Evolutionary conservation across 2,888 invertebrate genomes (phyloP).

Genomic region (Biston betularia): DNA sequence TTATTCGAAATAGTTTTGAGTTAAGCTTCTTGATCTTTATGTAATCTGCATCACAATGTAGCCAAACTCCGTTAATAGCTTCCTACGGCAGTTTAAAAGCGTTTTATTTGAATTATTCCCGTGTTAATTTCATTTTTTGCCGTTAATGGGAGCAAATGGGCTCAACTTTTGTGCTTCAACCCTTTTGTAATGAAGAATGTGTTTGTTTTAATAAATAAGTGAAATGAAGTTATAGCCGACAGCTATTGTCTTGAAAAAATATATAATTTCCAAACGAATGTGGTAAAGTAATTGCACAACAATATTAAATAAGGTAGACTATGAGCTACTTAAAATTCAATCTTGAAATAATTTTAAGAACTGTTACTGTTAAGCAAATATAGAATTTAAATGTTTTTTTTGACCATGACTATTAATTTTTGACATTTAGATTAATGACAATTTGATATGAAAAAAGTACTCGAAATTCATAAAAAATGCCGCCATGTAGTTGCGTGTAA

Average conservation of each 20-base stretch:
- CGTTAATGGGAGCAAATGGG: constrained; percentile 30
- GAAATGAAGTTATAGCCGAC: not conserved
- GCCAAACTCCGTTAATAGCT: constrained; percentile 33
- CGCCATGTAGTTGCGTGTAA: no score
- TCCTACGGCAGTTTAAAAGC: constrained; percentile 36
- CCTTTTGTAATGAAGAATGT: constrained; percentile 23
- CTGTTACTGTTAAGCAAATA: no score
- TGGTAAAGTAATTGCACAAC: no score
- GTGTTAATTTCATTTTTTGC: constrained; percentile 40
- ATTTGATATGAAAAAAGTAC: no score
- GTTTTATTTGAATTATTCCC: constrained; percentile 41
- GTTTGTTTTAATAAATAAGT: constrained; percentile 21
- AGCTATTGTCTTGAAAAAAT: not conserved
- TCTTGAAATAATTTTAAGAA: no score
- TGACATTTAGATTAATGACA: no score
- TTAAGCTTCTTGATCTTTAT: not conserved
- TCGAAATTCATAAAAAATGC: no score
- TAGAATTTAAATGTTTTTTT: no score
- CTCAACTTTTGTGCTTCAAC: constrained; percentile 16
- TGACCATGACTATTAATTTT: no score
- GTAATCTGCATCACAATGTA: constrained; percentile 3
- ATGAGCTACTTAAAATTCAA: no score
- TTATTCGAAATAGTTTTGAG: not conserved
- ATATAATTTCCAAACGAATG: no score
- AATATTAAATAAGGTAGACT: no score